Evolutionary conservation across 2,888 invertebrate genomes (phyloP).

Genomic region (Drosophila prostipennis): DNA sequence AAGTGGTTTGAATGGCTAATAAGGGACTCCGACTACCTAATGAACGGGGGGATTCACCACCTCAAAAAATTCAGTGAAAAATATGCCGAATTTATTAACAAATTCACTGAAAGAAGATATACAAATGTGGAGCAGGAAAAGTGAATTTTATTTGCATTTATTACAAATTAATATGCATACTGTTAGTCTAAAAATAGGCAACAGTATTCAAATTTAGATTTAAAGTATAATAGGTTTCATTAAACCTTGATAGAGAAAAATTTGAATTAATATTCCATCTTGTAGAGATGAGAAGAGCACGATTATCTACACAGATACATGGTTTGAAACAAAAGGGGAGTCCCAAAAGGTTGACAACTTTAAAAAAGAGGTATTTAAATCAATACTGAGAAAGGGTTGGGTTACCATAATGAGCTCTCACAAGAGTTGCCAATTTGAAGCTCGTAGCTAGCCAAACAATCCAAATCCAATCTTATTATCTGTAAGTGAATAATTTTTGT

Average conservation of each 20-base stretch:
- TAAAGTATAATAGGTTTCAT: not conserved
- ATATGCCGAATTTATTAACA: conserved; percentile 12
- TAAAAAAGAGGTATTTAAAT: not conserved
- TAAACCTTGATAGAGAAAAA: not conserved
- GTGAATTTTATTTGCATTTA: conserved; percentile 15
- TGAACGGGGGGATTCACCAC: conserved; percentile 36
- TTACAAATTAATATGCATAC: not conserved
- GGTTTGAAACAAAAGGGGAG: not conserved
- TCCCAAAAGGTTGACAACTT: not conserved
- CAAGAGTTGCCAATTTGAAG: conserved; percentile 17
- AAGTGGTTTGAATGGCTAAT: conserved; percentile 41
- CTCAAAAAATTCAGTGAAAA: conserved; percentile 6
- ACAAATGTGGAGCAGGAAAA: conserved; percentile 24
- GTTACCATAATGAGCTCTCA: conserved; percentile 25
- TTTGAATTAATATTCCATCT: not conserved
- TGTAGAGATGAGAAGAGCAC: no score
- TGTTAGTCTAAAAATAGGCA: conserved; percentile 5
- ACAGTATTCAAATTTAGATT: not conserved
- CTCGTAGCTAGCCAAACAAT: conserved; percentile 19
- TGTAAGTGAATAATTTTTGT: conserved; percentile 39
- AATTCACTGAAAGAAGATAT: not conserved
- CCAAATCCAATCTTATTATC: conserved; percentile 38
- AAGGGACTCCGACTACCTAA: conserved; percentile 23
- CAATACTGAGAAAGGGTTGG: not conserved
- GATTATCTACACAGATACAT: no score